Percentiles rank a stretch among this genome's conserved stretches.
Evolutionary conservation across 2,888 invertebrate species (phyloP).

Genomic region (Halictus quadricinctus): DNA sequence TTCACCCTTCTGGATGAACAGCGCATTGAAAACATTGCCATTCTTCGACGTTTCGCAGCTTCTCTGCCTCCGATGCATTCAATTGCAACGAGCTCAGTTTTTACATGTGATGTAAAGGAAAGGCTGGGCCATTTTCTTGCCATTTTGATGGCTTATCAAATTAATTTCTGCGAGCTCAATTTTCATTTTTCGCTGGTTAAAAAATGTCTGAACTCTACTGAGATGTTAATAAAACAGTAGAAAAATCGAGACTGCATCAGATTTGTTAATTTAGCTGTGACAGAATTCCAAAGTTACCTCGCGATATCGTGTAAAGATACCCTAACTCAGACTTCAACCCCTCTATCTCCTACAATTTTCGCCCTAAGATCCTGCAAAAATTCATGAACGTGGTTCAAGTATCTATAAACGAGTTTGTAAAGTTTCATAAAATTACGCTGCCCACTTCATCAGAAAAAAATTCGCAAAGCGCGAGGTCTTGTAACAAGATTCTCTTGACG

Average conservation of each 20-base stretch:
- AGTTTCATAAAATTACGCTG: neutral
- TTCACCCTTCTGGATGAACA: neutral
- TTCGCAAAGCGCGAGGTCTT: neutral
- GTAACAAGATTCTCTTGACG: neutral
- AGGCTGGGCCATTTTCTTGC: too few relatives aligned
- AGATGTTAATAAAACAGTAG: neutral
- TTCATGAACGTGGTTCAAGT: neutral
- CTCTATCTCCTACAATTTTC: neutral
- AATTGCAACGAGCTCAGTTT: too few relatives aligned
- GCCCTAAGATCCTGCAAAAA: neutral
- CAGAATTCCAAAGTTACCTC: neutral
- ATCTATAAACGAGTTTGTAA: neutral
- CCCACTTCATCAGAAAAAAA: neutral
- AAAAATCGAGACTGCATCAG: neutral
- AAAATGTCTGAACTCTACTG: too few relatives aligned
- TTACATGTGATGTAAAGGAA: too few relatives aligned
- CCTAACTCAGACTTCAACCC: neutral
- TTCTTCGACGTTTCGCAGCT: neutral
- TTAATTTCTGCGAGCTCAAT: neutral
- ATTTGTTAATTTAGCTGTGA: neutral
- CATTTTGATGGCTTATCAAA: too few relatives aligned
- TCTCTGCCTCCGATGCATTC: neutral
- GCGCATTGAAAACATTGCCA: neutral
- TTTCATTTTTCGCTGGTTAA: neutral
- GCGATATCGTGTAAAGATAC: too few relatives aligned